Evolutionary conservation across 2,888 invertebrate genomes (phyloP).

Genomic region (Mylabris sibirica): DNA sequence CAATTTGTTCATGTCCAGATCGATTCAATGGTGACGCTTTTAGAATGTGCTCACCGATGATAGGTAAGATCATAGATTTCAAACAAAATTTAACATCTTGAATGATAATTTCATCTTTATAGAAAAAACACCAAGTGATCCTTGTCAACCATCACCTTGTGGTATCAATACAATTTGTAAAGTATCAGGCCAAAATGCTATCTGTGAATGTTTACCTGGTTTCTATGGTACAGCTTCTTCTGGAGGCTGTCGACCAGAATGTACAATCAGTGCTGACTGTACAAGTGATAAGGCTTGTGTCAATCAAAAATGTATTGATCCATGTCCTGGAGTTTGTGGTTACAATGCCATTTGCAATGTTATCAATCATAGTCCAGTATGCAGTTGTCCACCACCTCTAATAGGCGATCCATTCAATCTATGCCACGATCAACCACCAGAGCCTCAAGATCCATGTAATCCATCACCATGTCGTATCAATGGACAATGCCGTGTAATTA

Average conservation of each 20-base stretch:
- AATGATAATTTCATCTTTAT: neutral
- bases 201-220: constrained; percentile 79
- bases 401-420: constrained; percentile 84
- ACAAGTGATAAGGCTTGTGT: constrained; percentile 77
- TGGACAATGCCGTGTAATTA: constrained; percentile 79
- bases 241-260: constrained; percentile 82
- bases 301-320: constrained; percentile 80
- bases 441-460: constrained; percentile 75
- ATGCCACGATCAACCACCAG: constrained; percentile 65
- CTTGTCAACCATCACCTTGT: constrained; percentile 72
- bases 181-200: constrained; percentile 64
- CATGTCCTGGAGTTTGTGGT: constrained; percentile 83
- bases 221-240: constrained; percentile 75
- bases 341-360: constrained; percentile 78
- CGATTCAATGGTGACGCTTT: constrained; percentile 66
- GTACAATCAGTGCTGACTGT: constrained; percentile 83
- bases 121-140: constrained; percentile 56
- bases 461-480: constrained; percentile 85
- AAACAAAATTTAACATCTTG: neutral
- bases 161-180: constrained; percentile 79
- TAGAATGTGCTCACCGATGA: constrained; percentile 59
- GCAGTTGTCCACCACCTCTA: constrained; percentile 75
- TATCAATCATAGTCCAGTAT: constrained; percentile 85
- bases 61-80: constrained; percentile 48
- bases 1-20: constrained; percentile 68